Evolutionary conservation across 2,888 invertebrate genomes (phyloP).

Genomic region (Pristionchus mayeri): DNA sequence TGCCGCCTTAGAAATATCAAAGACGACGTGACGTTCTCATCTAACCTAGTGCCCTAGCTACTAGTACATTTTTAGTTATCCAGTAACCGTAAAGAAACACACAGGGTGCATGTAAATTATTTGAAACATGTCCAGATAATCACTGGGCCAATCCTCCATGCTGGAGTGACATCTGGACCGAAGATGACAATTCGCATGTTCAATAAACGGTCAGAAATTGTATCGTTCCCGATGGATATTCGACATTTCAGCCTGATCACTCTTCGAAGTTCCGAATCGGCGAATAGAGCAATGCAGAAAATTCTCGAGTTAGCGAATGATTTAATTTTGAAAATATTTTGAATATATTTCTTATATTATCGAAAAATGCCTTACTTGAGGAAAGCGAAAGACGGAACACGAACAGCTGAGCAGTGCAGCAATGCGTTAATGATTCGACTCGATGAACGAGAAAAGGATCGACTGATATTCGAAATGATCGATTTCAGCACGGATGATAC

Average conservation of each 20-base stretch:
- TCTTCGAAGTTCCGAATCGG: not conserved
- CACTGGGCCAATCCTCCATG: not conserved
- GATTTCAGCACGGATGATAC: not conserved
- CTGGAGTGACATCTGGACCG: not conserved
- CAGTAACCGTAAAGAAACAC: no score
- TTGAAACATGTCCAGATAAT: no score
- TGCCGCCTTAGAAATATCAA: no score
- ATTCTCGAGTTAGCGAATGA: not conserved
- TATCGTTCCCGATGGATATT: no score
- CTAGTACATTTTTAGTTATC: no score
- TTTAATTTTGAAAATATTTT: not conserved
- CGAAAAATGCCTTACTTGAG: no score
- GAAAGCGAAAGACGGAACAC: not conserved
- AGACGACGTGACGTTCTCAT: no score
- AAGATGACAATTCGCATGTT: not conserved
- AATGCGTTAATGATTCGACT: not conserved
- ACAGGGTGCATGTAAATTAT: no score
- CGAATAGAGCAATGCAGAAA: not conserved
- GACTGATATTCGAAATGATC: not conserved
- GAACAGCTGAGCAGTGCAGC: not conserved
- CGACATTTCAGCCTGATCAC: not conserved
- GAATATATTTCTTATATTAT: no score
- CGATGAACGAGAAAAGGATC: conserved; percentile 2
- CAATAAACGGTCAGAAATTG: not conserved
- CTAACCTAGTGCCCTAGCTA: no score